These are phyloP conservation scores for Coronaproctus castanopsis DNA, from an alignment of 2,888 invertebrate genomes.

Conservation along the genomic window DNA sequence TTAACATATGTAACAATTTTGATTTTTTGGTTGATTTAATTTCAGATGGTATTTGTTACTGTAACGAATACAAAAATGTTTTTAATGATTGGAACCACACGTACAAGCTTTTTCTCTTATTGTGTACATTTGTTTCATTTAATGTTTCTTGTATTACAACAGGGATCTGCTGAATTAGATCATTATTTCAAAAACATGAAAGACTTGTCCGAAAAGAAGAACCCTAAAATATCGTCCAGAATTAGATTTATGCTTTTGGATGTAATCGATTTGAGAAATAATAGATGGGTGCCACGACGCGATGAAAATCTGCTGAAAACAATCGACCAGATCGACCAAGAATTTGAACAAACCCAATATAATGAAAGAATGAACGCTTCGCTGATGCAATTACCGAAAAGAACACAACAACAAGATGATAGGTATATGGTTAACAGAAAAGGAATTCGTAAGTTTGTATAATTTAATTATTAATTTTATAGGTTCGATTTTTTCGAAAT, in stretches of 20 bases:
- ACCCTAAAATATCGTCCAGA: constrained; percentile 28
- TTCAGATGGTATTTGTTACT: too few species aligned
- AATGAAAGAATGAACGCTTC: background rate
- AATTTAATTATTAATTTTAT: background rate
- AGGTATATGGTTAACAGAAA: background rate
- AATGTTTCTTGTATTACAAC: background rate
- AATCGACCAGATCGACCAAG: constrained; percentile 83
- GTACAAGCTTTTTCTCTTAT: background rate
- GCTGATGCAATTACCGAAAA: background rate
- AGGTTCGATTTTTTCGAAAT: background rate
- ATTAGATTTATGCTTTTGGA: constrained; percentile 69
- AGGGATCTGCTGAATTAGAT: constrained; percentile 2
- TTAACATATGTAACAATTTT: too few species aligned
- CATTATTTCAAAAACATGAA: constrained; percentile 5
- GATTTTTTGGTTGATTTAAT: too few species aligned
- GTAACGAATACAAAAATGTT: background rate
- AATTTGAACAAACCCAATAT: constrained; percentile 23
- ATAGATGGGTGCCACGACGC: constrained; percentile 67
- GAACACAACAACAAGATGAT: background rate
- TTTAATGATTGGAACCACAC: background rate
- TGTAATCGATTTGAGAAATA: constrained; percentile 65
- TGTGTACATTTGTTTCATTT: background rate
- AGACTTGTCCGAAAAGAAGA: constrained; percentile 17
- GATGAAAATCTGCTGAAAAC: constrained; percentile 79
- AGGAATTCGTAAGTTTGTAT: background rate